Evolutionary conservation across 1,140 invertebrate species (phyloP), one percentile per base, ranked within the genome.

Genomic region (Bombus vancouverensis): DNA sequence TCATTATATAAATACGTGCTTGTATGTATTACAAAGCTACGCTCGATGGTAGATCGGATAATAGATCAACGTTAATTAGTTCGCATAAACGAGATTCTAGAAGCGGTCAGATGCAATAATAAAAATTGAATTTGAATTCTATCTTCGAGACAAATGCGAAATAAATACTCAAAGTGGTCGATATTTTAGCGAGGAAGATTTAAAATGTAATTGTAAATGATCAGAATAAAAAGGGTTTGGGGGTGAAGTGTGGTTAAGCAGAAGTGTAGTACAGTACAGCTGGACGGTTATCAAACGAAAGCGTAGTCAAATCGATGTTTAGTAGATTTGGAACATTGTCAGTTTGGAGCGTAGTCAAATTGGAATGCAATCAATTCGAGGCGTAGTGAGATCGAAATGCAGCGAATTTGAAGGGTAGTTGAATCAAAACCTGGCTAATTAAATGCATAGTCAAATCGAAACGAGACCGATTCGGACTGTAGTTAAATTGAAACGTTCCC

Each of bases 211-310:
- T 73, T 44, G 12, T 28, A 73, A n/a, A 73, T 32, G 42, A n/a
- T 62, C 3, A 28, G 59, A 13, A n/a, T n/a, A 74, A 15, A 8
- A 25, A 15, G 3, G 15, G 15, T 34, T 22, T 22, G 28, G 42
- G 18, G n/a, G 6, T 25, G 42, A 44, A n/a, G 62, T 13, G 72
- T 12, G 4, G 1, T 2, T 9, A 34, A 34, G 22, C 12, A 13
- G 18, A 37, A 75, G 25, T 8, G 42, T 57, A 25, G 73, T 13
- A 22, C 28, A 5, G 0, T 18, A 47, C 15, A 75, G 73, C 57
- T 75, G 73, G 47, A 37, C n/a, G 47, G 47, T 57, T 53, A 75
- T 75, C 73, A 59, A 75, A 74, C n/a, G 73, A 28, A 37, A 59
- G 53, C 22, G 34, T 25, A 57, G 74, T 28, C 13, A 32, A 76